Evolutionary conservation across 2,797 vertebrate genomes (phyloP), one percentile per base, ranked within the genome.

Genomic region (Anguilla pacifica): DNA sequence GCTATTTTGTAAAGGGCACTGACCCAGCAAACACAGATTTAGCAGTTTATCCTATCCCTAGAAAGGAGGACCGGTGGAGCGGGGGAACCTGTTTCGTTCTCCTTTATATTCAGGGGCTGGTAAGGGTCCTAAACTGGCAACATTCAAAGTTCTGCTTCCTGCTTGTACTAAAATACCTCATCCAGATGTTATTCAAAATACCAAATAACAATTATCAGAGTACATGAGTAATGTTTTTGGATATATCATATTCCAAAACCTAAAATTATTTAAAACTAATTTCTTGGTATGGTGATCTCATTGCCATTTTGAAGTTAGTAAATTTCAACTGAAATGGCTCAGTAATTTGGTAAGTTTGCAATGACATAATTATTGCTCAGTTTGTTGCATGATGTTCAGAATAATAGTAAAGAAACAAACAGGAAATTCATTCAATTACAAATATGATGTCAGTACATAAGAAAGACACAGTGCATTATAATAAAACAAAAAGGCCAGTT

Each of bases 1-100:
- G 86, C 85, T 57, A 85, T 74, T 88, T 87, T 86, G 67, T 90
- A 90, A 53, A 94, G 95, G 94, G 94, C 95, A 90, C 89, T 93
- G 89, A 91, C 92, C 93, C 70, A 43, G 88, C 89, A 92, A 88
- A 86, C 72, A 83, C 81, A 87, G 64, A 11, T 15, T 83, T 86
- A 49, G 19, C 43, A 10, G 46, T 46, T n/a, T 81, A 35, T 59
- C 55, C 55, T 67, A 28, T 59, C 59, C 86, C 25, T 19, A 57
- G 28, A 83, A 83, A 35, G 79, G 25, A 83, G 49, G 57, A 46
- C 35, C 5, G n/a, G 83, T 15, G 28, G 25, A 43, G n/a, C 7
- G 35, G 46, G 22, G 55, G 10, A 9, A 59, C 55, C 46, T 35
- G 28, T 1, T 2, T 86, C 51, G 28, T 53, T 35, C 17, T 86